Base-by-base conservation (phyloP, 2,113 vertebrate species). In the Zapus hudsonius region DNA sequence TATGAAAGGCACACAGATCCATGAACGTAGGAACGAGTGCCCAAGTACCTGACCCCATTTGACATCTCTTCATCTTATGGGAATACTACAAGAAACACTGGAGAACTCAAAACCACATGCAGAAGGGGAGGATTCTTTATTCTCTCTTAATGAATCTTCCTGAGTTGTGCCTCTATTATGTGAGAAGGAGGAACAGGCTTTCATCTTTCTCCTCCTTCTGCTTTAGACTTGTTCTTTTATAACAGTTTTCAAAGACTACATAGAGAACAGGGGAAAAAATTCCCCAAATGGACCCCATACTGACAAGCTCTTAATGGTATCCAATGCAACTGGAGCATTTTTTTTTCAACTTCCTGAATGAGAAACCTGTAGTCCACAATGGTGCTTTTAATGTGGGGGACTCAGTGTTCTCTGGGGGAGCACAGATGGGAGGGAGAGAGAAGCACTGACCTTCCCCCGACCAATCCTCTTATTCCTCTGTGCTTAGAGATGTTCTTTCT, bases 301-400 rank as follows among this genome's bases (percentile, higher is more conserved):
- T 94, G 82, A 81, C 47, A 80, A 93, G 33, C 81, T 90, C 57
- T 47, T 95, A 29, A 85, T 90, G 55, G 74, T 93, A 72, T 93
- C 90, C 92, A 64, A 89, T 78, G 90, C 40, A 93, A 38, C 78
- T 61, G 36, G 73, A 63, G 40, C 84, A 79, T 90, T 89, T 64
- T 94, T 87, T 81, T 91, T 87, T 84, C 52, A 31, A 40, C 69
- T 79, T 94, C 74, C 88, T 95, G 81, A 70, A 59, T 79, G 69
- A 80, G 86, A 91, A 80, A 10, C 20, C 61, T 69, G 76, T 38
- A n/a, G 52, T 91, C 59, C 20, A 76, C 89, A 76, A 38, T 31
- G 17, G 33, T 40, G 33, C 42, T 86, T 95, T 89, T n/a, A 79
- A 25, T 59, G 13, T 89, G 90, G n/a, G 79, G 47, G 20, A 85